Evolutionary conservation across 2,888 invertebrate genomes (phyloP), one percentile per base, ranked within the genome.

Genomic region (Leptinotarsa rubiginosa): DNA sequence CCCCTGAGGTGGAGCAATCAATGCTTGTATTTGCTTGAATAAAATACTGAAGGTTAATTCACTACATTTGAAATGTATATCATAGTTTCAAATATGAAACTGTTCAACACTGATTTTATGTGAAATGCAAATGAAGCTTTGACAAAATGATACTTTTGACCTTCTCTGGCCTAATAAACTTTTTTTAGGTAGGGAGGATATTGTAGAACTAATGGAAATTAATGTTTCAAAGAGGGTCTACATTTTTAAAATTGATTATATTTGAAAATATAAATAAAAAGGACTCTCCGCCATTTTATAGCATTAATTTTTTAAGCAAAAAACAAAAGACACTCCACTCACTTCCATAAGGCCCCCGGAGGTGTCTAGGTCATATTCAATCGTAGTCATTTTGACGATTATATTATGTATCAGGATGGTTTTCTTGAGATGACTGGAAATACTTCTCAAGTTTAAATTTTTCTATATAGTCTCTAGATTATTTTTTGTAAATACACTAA

Each of bases 311-410:
- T 77, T 74, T 70, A 74, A 72, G 74, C 73, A 73, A 79, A 77
- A 41, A 75, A 75, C 70, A 74, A 77, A 77, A 77, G 69, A 73
- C 71, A 50, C 69, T 69, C 69, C 74, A 90, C 93, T 91, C 89
- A 96, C 96, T 90, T 95, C 95, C 96, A 96, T 96, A 77, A 96
- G 91, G 79, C 95, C 94, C 78, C 95, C 94, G 77, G 94, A 93
- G 78, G 92, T 92, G 85, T 94, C 93, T 82, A 95, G 89, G 88
- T 95, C 95, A 86, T 95, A 94, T 81, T 93, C 93, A 75, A 92
- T 90, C 81, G 91, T 90, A 73, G 91, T 89, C 92, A 92, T 92
- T 82, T 68, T 70, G 64, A 62, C 13, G 47, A 10, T 59, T n/a
- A 15, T 22, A 47, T 22, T 47, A 20, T 70, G 65, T 50, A 47